phyloP scores from a whole-genome alignment of 2,797 vertebrate species.

The Parambassis ranga region DNA sequence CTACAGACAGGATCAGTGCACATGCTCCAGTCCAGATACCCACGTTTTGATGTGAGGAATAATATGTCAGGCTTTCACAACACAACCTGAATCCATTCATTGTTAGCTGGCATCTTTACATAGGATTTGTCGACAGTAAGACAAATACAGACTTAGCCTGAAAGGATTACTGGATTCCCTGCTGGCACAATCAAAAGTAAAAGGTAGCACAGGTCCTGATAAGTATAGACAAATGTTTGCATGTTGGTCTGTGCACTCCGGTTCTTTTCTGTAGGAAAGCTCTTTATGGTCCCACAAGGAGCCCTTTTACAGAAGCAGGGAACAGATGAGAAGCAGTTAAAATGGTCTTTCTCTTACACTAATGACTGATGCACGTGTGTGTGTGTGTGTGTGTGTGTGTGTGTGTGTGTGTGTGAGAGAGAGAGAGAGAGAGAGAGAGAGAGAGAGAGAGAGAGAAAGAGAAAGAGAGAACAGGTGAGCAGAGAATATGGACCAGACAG shows the following conservation, averaged over 20 bases:
- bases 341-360: not conserved
- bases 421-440: not conserved
- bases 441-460: not conserved
- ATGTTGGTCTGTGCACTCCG: not conserved
- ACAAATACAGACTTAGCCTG: not conserved
- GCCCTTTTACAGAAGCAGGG: not conserved
- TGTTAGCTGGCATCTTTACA: not conserved
- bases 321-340: not conserved
- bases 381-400: too few species aligned
- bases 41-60: too few species aligned
- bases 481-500: too few species aligned
- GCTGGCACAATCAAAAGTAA: not conserved
- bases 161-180: not conserved
- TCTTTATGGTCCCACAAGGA: slow-evolving; percentile 2
- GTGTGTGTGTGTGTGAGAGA: not conserved
- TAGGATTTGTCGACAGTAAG: not conserved
- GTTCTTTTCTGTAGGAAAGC: slow-evolving; percentile 3
- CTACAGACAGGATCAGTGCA: too few species aligned
- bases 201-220: not conserved
- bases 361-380: too few species aligned
- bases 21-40: too few species aligned
- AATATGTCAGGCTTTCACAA: not conserved
- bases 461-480: too few species aligned
- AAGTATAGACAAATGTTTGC: not conserved
- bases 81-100: not conserved